Evolutionary conservation across 2,888 invertebrate genomes (phyloP), one percentile per base, ranked within the genome.

Genomic region (Coelopa pilipes): DNA sequence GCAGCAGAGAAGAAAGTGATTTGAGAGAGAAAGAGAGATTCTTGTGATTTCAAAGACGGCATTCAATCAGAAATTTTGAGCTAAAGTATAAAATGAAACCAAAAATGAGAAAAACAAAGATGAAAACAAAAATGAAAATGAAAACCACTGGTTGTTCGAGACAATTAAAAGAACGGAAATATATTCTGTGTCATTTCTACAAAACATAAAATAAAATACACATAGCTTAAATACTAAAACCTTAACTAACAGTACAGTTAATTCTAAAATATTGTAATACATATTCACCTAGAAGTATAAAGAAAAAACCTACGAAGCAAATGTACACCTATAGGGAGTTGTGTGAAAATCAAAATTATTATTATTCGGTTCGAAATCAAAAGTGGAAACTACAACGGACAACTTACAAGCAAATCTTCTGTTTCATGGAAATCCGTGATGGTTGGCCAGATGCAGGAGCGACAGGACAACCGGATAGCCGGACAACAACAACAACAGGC

Each of bases 131-230:
- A 60, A 7, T 13, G 9, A 34, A 12, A 47, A n/a, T 55, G 47
- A 34, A 46, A 59, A 63, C 57, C 69, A 62, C 57, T 66, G 74
- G 74, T 74, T 74, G 74, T 74, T 74, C 50, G 50, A 57, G 74
- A 70, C 66, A 74, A 74, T 70, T 70, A 46, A 11, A 34, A 65
- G 49, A 55, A 65, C 24, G 49, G 57, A 57, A 66, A 53, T 13
- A 55, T n/a, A 68, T 53, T 50, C 50, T 50, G 53, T 24, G 24
- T 15, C 21, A 49, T 17, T 50, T 67, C 67, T 67, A 62, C 34
- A 57, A 70, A 34, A 53, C 5, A n/a, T n/a, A n/a, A n/a, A n/a
- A n/a, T n/a, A n/a, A n/a, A n/a, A n/a, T n/a, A n/a, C 55, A 55
- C 17, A 55, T 24, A 57, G 34, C 34, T 34, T 34, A 34, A 34